Conservation (phyloP, 1,140 invertebrate species). For the Caerostris extrusa region DNA sequence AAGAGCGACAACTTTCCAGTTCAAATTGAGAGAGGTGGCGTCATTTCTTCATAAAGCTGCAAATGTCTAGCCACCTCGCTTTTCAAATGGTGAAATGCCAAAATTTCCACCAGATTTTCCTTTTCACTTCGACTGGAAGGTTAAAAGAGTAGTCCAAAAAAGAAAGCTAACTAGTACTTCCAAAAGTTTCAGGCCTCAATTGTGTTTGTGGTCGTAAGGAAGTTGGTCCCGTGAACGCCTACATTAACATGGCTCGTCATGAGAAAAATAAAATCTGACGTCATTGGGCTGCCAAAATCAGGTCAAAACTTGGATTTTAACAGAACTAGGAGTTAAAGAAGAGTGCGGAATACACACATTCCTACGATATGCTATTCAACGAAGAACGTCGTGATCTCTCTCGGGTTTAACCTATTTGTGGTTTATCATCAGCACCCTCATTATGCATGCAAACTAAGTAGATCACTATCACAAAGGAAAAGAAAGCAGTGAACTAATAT, state of each 20-base stretch:
- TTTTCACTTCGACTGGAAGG: background rate
- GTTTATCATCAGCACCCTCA: constrained; percentile 27
- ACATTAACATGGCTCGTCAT: constrained; percentile 22
- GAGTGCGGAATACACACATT: constrained; percentile 18
- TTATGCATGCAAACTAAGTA: constrained; percentile 29
- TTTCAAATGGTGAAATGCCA: background rate
- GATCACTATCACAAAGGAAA: constrained; percentile 29
- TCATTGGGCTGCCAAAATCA: constrained; percentile 8
- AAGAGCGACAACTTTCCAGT: no score
- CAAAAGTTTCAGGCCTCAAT: background rate
- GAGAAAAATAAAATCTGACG: constrained; percentile 27
- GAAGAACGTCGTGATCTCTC: constrained; percentile 31
- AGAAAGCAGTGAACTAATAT: constrained; percentile 23
- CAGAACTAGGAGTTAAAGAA: background rate
- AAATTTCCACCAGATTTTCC: background rate
- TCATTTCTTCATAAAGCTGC: background rate
- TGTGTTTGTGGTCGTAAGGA: constrained; percentile 17
- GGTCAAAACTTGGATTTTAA: constrained; percentile 12
- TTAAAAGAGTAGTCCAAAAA: background rate
- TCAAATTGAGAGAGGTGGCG: no score
- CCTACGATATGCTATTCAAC: constrained; percentile 13
- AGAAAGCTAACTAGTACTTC: background rate
- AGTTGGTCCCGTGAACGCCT: background rate
- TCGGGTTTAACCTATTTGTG: constrained; percentile 35
- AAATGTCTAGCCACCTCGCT: background rate